These are phyloP conservation scores for Emberiza fucata DNA, from an alignment of 2,113 vertebrate species.

Conservation along the genomic window DNA sequence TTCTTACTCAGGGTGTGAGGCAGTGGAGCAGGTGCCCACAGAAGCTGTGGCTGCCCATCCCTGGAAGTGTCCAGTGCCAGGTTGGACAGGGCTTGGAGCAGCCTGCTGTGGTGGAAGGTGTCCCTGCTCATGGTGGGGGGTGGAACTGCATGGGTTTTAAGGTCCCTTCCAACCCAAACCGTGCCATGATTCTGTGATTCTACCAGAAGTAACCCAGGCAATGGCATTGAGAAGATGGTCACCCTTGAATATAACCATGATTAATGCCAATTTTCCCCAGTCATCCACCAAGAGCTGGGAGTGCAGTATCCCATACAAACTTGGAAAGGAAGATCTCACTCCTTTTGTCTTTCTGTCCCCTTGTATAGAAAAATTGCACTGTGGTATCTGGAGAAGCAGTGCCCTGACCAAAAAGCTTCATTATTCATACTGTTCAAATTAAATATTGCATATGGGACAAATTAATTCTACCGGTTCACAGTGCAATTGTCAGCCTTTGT, in stretches of 20 bases:
- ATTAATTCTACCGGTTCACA: neutral
- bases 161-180: neutral
- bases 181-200: neutral
- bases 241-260: neutral
- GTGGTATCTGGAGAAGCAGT: neutral
- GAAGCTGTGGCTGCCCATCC: neutral
- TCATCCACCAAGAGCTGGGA: neutral
- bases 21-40: neutral
- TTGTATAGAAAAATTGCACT: neutral
- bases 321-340: neutral
- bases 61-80: neutral
- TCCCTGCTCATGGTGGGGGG: too few species aligned
- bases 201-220: neutral
- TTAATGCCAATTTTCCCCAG: neutral
- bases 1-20: neutral
- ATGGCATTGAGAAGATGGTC: neutral
- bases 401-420: neutral
- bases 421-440: neutral
- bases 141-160: neutral
- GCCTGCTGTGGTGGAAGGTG: neutral
- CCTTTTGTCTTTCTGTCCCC: neutral
- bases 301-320: neutral
- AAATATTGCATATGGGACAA: neutral
- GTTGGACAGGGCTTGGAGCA: accelerated
- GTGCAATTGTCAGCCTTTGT: neutral